These are phyloP conservation scores for Bucco capensis DNA, from an alignment of 2,113 vertebrate species.

Conservation along the genomic window DNA sequence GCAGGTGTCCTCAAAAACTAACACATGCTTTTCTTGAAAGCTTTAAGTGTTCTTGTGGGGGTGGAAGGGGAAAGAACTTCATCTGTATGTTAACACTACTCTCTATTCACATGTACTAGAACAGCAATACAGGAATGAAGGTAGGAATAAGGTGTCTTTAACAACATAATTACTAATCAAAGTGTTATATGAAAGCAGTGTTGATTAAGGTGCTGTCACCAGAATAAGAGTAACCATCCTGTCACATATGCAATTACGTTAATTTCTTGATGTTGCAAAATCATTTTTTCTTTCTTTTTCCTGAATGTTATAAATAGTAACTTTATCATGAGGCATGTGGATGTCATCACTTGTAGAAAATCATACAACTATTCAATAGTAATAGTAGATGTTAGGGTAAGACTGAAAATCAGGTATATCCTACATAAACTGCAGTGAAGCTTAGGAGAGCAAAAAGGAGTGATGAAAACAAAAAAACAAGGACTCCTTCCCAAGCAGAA, in stretches of 20 bases:
- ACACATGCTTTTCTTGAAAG: not conserved
- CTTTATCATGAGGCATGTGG: not conserved
- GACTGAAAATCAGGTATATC: not conserved
- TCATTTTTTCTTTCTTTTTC: not conserved
- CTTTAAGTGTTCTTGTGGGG: not conserved
- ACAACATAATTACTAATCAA: not conserved
- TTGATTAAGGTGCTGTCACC: constrained; percentile 13
- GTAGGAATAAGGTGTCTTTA: constrained; percentile 11
- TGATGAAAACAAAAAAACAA: not conserved
- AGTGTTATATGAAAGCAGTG: not conserved
- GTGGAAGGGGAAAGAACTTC: not conserved
- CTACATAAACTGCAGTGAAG: not conserved
- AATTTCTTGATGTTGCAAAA: not conserved
- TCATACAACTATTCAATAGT: not conserved
- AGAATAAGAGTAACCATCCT: constrained; percentile 2
- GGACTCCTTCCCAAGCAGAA: not conserved
- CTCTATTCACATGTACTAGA: constrained; percentile 10
- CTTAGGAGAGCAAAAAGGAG: not conserved
- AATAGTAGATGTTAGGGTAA: not conserved
- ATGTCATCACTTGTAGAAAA: not conserved
- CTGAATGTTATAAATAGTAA: not conserved
- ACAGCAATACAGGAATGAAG: not conserved
- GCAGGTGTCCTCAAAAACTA: not conserved
- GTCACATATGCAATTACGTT: not conserved
- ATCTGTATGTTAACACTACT: not conserved